Conservation (phyloP, 35 echinoderm and acorn worm species). For the Apostichopus japonicus region DNA sequence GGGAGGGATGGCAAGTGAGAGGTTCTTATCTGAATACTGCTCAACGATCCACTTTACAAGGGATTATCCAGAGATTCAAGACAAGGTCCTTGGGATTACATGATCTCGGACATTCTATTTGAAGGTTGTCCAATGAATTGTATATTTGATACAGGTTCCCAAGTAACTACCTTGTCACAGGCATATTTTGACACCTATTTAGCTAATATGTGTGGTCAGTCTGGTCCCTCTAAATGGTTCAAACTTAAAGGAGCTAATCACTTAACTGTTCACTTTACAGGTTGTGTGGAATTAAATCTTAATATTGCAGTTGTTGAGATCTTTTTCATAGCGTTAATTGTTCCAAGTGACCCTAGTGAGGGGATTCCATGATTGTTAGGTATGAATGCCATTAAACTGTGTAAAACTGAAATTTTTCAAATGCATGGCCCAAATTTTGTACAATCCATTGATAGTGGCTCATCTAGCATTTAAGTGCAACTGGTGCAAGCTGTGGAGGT, state of each 20-base stretch:
- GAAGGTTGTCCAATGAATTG: neutral
- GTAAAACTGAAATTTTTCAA: neutral
- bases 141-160: slow-evolving; percentile 34
- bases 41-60: neutral
- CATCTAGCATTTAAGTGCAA: neutral
- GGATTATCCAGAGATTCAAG: neutral
- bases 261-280: slow-evolving; percentile 2
- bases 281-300: slow-evolving; percentile 2
- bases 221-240: neutral
- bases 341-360: neutral
- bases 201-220: neutral
- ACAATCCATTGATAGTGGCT: neutral
- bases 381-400: neutral
- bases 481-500: neutral
- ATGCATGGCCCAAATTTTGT: no score
- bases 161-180: slow-evolving; percentile 29
- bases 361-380: neutral
- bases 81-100: slow-evolving; percentile 27
- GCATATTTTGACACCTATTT: neutral
- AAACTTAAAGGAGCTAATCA: slow-evolving; percentile 14
- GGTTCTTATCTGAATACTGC: neutral
- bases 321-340: neutral
- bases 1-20: slow-evolving; percentile 33
- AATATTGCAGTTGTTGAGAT: neutral
- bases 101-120: neutral